Base-by-base conservation (phyloP, 2,113 vertebrate genomes). In the Callocephalon fimbriatum region DNA sequence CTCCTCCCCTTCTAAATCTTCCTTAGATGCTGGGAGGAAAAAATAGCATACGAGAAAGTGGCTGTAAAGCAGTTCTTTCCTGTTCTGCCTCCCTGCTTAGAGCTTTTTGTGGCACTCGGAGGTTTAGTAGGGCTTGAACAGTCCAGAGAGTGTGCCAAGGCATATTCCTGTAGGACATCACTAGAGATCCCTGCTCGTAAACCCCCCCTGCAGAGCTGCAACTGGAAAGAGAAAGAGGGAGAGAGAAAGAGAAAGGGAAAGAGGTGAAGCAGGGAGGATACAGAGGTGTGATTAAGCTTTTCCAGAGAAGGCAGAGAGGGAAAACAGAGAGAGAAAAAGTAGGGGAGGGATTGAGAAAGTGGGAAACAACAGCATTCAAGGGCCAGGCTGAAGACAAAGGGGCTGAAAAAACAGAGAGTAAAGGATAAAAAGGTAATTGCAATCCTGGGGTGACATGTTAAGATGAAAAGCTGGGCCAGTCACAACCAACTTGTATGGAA, bases 121-220 rank as follows among this genome's bases (percentile, higher is more conserved):
- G 86, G 83, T 90, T 82, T 91, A 93, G 58, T 90, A 94, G 93
- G 88, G 80, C 63, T 96, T 94, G 92, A 97, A 94, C 62, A 88
- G 93, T 90, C 84, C 93, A 97, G 91, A 97, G 73, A 94, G 44
- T 77, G 80, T 88, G 84, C 82, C 95, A 94, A 91, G 71, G 68
- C 6, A 0, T 96, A 92, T 93, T 96, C 93, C 90, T 96, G 75
- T 67, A 92, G 93, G 93, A 94, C 78, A 93, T 73, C 18, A 2
- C 81, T 75, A 42, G 80, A 85, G 78, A 90, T 74, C 68, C 86
- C 90, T 72, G 72, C 74, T 97, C 5, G 0, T 95, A 95, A 97
- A 92, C 50, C 50, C 74, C 90, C 76, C 61, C 78, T 93, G 68
- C 74, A 83, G 86, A 81, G 59, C 80, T 67, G 51, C 45, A 74